Conservation (phyloP, 1,140 invertebrate genomes). For the Ooceraea biroi region DNA sequence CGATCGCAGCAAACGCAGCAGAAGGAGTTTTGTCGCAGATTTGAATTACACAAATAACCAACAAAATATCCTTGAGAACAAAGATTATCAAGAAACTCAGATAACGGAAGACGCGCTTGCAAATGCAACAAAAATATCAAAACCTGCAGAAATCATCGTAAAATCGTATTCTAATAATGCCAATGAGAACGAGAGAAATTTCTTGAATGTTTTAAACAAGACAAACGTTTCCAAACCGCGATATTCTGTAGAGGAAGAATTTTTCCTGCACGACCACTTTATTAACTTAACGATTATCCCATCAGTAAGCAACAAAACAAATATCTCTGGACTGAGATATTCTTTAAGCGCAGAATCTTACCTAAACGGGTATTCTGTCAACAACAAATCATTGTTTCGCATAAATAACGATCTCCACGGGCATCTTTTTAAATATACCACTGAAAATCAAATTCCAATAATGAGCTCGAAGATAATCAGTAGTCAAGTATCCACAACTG, state of each 20-base stretch:
- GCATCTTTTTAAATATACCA: not conserved
- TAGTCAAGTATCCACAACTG: not conserved
- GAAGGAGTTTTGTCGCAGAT: constrained; percentile 16
- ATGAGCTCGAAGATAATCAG: not conserved
- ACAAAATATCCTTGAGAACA: not conserved
- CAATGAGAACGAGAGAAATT: no score
- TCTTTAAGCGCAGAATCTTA: not conserved
- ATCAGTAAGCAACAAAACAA: not conserved
- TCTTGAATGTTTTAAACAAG: not conserved
- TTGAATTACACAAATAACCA: not conserved
- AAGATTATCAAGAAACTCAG: not conserved
- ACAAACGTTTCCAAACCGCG: not conserved
- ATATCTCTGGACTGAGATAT: not conserved
- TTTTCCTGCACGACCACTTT: not conserved
- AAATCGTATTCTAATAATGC: not conserved
- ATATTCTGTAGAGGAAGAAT: not conserved
- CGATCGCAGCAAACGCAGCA: constrained; percentile 61
- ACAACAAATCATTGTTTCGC: not conserved
- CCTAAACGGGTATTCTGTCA: constrained; percentile 9
- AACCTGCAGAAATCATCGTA: not conserved
- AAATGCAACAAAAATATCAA: constrained; percentile 4
- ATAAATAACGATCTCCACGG: not conserved
- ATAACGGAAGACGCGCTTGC: not conserved
- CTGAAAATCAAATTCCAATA: not conserved
- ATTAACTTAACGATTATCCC: constrained; percentile 13